A percentile compares a stretch with the other conserved stretches of the same genome.
Conservation (phyloP, 2,797 vertebrate species). For the Gymnothorax javanicus region DNA sequence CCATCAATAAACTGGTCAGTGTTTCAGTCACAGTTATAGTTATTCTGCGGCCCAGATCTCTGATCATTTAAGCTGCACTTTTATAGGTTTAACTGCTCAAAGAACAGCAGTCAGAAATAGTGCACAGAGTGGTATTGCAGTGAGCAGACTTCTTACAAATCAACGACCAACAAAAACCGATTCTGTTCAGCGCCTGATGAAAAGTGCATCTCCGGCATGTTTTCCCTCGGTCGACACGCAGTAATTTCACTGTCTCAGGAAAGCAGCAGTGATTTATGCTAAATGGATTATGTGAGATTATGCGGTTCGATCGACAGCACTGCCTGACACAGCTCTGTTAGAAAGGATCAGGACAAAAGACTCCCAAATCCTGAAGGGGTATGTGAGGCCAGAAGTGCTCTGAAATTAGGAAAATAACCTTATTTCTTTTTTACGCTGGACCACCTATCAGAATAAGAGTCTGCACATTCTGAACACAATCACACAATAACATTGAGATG, state of each 20-base stretch:
- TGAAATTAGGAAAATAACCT: no score
- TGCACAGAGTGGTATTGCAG: background rate
- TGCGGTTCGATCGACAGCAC: background rate
- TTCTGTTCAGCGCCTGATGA: background rate
- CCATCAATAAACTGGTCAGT: background rate
- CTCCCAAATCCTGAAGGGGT: background rate
- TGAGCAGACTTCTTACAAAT: background rate
- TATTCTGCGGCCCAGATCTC: background rate
- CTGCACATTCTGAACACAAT: no score
- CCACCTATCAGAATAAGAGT: no score
- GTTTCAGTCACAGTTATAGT: background rate
- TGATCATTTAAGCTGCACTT: constrained; percentile 1
- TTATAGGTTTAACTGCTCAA: background rate
- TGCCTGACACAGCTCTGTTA: background rate
- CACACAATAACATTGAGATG: no score
- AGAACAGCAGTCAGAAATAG: background rate
- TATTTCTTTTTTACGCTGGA: no score
- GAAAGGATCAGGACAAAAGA: background rate
- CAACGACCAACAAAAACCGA: background rate
- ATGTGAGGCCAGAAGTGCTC: background rate
- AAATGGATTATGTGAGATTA: constrained; percentile 6
- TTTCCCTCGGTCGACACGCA: background rate
- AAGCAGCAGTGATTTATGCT: background rate
- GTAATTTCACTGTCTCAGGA: background rate
- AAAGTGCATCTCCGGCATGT: background rate